These are phyloP conservation scores for Thamnophis sirtalis DNA, from an alignment of 2,113 vertebrate genomes.

Conservation along the genomic window DNA sequence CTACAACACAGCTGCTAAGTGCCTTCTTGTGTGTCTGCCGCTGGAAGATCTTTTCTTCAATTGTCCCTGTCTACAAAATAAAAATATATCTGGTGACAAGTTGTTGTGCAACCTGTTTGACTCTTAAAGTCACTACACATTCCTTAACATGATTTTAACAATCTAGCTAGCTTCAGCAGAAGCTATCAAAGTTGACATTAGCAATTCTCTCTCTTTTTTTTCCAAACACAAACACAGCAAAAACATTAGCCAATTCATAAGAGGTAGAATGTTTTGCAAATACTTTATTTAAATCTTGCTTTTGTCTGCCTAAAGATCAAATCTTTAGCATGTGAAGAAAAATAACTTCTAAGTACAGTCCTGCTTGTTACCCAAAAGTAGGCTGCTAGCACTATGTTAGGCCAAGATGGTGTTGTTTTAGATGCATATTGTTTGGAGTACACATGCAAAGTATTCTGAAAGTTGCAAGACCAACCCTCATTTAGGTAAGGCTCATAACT, in stretches of 20 bases:
- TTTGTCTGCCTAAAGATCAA: not conserved
- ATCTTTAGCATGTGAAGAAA: not conserved
- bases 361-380: not conserved
- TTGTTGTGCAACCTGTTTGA: not conserved
- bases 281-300: not conserved
- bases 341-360: not conserved
- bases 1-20: conserved; percentile 96
- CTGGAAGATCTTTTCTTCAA: conserved; percentile 98
- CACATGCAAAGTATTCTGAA: not conserved
- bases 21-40: conserved; percentile 97
- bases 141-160: not conserved
- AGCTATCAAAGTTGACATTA: not conserved
- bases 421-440: not conserved
- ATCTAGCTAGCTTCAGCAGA: not conserved
- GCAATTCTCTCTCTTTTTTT: accelerated
- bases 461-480: not conserved
- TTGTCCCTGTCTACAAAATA: conserved; percentile 83
- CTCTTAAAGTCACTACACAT: not conserved
- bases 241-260: not conserved
- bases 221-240: not conserved
- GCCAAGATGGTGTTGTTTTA: not conserved
- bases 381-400: not conserved
- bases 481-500: not conserved
- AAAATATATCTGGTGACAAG: not conserved
- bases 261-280: not conserved